Evolutionary conservation across 2,797 vertebrate genomes (phyloP).

Genomic region (Carapus acus): DNA sequence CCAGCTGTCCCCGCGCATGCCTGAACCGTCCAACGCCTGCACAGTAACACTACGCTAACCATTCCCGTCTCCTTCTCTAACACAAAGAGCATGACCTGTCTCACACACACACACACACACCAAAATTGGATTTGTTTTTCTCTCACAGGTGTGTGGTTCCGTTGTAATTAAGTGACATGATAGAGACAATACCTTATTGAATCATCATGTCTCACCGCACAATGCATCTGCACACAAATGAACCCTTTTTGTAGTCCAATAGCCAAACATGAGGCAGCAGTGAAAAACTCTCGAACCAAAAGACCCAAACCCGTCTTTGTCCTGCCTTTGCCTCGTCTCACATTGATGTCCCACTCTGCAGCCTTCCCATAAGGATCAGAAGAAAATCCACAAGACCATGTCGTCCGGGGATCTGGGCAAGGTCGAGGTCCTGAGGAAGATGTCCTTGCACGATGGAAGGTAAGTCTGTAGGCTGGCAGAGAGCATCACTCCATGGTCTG

Average conservation of each 20-base stretch:
- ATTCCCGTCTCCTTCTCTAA: conserved; percentile 17
- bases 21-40: background rate
- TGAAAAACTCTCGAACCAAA: no score
- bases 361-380: conserved; percentile 74
- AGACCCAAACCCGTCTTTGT: no score
- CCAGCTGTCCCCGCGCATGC: conserved; percentile 50
- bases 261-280: no score
- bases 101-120: background rate
- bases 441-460: conserved; percentile 80
- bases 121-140: background rate
- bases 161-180: no score
- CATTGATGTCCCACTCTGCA: conserved; percentile 17
- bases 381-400: conserved; percentile 90
- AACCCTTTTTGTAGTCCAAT: no score
- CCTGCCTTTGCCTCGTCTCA: conserved; percentile 3
- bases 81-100: conserved; percentile 33
- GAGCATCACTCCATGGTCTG: no score
- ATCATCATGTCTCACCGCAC: no score
- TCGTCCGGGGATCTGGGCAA: conserved; percentile 92
- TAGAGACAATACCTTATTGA: no score
- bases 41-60: conserved; percentile 39
- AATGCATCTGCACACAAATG: no score
- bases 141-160: no score
- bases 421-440: conserved; percentile 76
- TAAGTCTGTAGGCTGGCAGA: no score